phyloP scores from a whole-genome alignment of 2,888 invertebrate genomes.

The Pantelozetes paolii region DNA sequence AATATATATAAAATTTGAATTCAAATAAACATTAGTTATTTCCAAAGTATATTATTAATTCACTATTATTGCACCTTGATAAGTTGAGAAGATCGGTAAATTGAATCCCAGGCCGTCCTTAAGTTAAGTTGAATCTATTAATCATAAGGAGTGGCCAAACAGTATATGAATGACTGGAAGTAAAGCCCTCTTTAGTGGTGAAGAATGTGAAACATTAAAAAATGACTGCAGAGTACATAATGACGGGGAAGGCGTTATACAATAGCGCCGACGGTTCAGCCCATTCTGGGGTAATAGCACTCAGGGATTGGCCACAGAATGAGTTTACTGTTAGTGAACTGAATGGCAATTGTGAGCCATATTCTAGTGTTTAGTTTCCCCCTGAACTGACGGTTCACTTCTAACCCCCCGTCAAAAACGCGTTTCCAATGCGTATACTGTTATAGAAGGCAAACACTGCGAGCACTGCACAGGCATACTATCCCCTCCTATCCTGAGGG shows the following conservation, averaged over 20 bases:
- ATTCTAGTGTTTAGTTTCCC: neutral
- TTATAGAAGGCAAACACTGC: neutral
- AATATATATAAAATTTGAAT: no score
- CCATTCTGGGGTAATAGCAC: neutral
- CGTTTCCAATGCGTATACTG: neutral
- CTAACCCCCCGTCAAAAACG: neutral
- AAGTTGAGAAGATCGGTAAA: no score
- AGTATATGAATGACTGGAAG: neutral
- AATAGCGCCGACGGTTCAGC: neutral
- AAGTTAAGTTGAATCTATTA: neutral
- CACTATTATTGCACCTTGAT: no score
- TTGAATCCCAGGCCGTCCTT: no score
- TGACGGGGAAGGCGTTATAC: neutral
- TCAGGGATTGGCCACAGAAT: neutral
- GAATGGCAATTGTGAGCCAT: neutral
- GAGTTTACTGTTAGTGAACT: neutral
- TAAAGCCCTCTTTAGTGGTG: slow-evolving; percentile 1
- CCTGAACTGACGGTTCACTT: neutral
- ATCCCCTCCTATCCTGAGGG: slow-evolving; percentile 16
- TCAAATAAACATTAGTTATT: no score
- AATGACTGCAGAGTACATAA: neutral
- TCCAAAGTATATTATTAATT: no score
- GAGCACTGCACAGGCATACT: neutral
- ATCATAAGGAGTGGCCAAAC: slow-evolving; percentile 20
- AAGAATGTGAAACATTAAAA: slow-evolving; percentile 9